Base-by-base conservation (phyloP, 1,140 invertebrate species). In the Odontomachus brunneus region DNA sequence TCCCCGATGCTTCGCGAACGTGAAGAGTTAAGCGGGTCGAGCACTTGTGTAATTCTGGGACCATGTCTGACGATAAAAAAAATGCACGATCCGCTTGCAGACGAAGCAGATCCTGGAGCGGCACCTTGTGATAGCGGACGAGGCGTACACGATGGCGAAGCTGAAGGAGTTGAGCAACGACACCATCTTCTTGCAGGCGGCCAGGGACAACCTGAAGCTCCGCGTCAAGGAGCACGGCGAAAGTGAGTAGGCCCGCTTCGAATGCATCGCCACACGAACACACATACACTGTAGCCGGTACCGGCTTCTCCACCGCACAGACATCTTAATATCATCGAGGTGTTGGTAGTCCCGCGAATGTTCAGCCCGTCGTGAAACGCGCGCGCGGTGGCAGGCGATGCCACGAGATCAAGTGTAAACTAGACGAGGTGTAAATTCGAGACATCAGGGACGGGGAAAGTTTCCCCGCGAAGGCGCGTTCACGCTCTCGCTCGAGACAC, bases 71-170 rank as follows among this genome's bases (percentile, higher is more conserved):
- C n/a, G 48, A n/a, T 51, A 22, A 65, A 33, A 65, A 33, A 65
- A 19, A 9, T 55, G 38, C 22, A 26, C 44, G 38, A 55, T 88
- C 67, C 72, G 29, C 76, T 94, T 94, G 15, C 89, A 97, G 97
- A 96, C 96, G 0, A 96, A 96, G 81, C 96, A 97, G 92, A 97
- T 98, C 87, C 92, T 98, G 88, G 97, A 98, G 92, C 95, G 97
- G 59, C 97, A 98, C 92, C 94, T 98, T 57, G 96, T 98, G 11
- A 95, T 97, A 73, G 95, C 96, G 0, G 96, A 97, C 76, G 94
- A 95, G 71, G 95, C 95, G 2, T 97, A 96, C 90, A 97, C 97
- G 24, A 97, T 98, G 95, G 96, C 97, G 51, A 96, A 97, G 89
- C 93, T 98, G 53, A 96, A 96, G 84, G 93, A 96, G 82, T 92